Evolutionary conservation across 2,797 vertebrate genomes (phyloP).

Genomic region (Darevskia mixta): DNA sequence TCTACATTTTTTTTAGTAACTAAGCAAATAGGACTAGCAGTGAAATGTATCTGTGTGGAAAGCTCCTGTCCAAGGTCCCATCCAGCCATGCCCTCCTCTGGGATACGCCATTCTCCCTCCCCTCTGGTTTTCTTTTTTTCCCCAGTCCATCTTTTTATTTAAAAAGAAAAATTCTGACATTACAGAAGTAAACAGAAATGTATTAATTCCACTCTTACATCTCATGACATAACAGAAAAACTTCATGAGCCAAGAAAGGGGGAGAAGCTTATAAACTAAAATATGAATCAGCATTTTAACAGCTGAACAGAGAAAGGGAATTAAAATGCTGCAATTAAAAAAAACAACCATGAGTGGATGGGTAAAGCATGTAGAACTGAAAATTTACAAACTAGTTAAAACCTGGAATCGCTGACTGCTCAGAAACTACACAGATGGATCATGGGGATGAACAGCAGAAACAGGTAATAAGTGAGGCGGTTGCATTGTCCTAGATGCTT

Average conservation of each 20-base stretch:
- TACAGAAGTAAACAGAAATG: conserved; percentile 92
- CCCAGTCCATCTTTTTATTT: conserved; percentile 94
- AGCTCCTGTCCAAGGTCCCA: neutral
- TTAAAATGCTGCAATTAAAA: conserved; percentile 81
- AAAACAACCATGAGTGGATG: conserved; percentile 86
- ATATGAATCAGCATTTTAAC: conserved; percentile 81
- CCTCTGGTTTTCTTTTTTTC: too few relatives aligned
- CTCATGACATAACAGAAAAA: conserved; percentile 81
- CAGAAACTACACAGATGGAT: conserved; percentile 89
- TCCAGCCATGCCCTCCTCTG: neutral
- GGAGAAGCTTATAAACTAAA: conserved; percentile 84
- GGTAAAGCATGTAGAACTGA: conserved; percentile 85
- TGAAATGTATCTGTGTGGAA: neutral
- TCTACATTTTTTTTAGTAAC: neutral
- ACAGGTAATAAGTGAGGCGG: conserved; percentile 84
- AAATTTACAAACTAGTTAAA: conserved; percentile 89
- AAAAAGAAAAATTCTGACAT: conserved; percentile 81
- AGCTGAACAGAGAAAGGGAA: conserved; percentile 77
- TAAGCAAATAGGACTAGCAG: neutral
- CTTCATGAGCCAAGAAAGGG: conserved; percentile 78
- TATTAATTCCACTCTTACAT: conserved; percentile 88
- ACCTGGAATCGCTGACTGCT: conserved; percentile 88
- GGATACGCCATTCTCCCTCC: neutral
- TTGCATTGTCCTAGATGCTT: conserved; percentile 92
- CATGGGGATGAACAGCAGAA: conserved; percentile 89